phyloP scores from a whole-genome alignment of 2,797 vertebrate genomes.

The Microtus obscurus region DNA sequence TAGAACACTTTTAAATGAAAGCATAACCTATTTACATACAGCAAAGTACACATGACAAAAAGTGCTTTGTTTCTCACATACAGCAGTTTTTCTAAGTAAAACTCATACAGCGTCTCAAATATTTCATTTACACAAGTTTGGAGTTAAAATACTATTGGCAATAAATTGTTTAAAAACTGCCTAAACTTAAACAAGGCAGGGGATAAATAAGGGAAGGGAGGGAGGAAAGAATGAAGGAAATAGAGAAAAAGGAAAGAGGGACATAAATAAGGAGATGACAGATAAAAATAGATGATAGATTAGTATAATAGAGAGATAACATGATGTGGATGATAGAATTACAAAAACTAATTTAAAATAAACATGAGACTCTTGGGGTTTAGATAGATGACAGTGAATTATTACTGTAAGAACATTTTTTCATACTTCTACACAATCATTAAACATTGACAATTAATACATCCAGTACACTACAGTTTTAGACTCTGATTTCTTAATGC shows the following conservation, averaged over 20 bases:
- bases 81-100: neutral
- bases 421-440: neutral
- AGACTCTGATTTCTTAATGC: neutral
- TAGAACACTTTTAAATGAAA: neutral
- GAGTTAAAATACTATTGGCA: too few relatives aligned
- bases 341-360: neutral
- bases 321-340: too few relatives aligned
- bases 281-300: neutral
- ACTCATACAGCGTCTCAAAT: neutral
- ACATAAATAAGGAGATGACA: neutral
- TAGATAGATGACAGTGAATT: neutral
- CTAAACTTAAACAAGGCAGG: neutral
- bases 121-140: neutral
- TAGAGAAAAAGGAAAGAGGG: neutral
- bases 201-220: neutral
- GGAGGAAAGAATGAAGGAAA: neutral
- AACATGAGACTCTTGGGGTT: neutral
- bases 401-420: neutral
- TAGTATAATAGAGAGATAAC: neutral
- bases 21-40: neutral
- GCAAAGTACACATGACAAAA: neutral
- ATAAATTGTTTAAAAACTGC: neutral
- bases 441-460: neutral
- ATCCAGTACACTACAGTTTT: neutral
- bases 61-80: neutral